Evolutionary conservation across 1,140 invertebrate species (phyloP), one percentile per base, ranked within the genome.

Genomic region (Drosophila eugracilis): DNA sequence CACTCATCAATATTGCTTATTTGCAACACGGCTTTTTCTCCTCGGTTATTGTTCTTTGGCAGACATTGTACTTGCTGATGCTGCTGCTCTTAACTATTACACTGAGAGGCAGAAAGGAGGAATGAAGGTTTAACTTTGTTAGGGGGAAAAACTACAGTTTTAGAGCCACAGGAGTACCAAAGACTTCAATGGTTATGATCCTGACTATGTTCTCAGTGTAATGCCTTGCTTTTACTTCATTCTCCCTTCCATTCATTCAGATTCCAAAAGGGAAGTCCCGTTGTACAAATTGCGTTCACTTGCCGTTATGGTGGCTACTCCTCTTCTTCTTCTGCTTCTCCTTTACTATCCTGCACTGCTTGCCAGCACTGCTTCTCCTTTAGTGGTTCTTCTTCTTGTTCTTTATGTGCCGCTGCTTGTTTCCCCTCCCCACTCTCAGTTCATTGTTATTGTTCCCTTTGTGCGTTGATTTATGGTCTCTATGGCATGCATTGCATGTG

Each of bases 1-100:
- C 69, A 78, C 83, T 67, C 81, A 86, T 86, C 83, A 88, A 86
- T 88, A 86, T 83, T 83, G 83, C 84, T 85, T 86, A 85, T 88
- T 77, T 88, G 73, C 77, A 74, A 70, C 63, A 66, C 39, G 30
- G 52, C 55, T 49, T 53, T 78, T 74, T 26, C n/a, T n/a, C 7
- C 26, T 57, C 28, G 54, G 36, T 52, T 28, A 48, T 50, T 80
- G 60, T 74, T 76, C 60, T 44, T 76, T 65, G 63, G 58, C 59
- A 78, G 79, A 75, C 75, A 83, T 83, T 77, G 78, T 53, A 14
- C 42, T 62, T 53, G 30, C 45, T 63, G 47, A 36, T 47, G 10
- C 15, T 48, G 24, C 15, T 5, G 14, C 5, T 19, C 22, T 24
- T 41, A 41, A 58, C 58, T 28, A 15, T 26, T 36, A 44, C 60